phyloP scores from a whole-genome alignment of 1,140 invertebrate species.

The Philopotamus ludificatus region DNA sequence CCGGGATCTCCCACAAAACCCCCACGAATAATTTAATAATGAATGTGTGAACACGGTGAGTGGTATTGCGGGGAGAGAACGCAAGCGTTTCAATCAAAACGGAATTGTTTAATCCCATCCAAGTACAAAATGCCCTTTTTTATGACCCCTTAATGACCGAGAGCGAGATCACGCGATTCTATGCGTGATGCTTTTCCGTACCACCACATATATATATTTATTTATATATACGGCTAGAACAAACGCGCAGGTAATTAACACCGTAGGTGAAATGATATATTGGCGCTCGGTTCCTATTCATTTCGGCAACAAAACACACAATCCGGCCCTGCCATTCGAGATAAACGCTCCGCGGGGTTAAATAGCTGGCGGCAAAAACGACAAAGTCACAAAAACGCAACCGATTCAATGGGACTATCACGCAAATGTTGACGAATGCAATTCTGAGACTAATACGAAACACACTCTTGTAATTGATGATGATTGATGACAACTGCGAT shows the following conservation, averaged over 20 bases:
- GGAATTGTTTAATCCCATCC: neutral
- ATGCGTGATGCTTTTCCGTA: neutral
- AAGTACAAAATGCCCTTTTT: neutral
- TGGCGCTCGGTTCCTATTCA: neutral
- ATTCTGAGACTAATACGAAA: too few species aligned
- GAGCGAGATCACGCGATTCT: neutral
- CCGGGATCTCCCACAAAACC: neutral
- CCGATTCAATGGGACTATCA: too few species aligned
- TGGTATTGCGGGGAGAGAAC: neutral
- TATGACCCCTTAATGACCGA: neutral
- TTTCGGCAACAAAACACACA: neutral
- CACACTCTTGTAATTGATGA: too few species aligned
- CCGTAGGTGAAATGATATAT: neutral
- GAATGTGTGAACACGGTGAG: neutral
- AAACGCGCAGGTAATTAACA: neutral
- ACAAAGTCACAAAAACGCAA: too few species aligned
- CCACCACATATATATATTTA: neutral
- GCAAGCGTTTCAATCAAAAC: neutral
- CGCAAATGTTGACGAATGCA: too few species aligned
- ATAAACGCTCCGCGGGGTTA: too few species aligned
- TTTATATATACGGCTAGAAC: too few species aligned
- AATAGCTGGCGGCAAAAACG: too few species aligned
- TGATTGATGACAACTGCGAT: too few species aligned
- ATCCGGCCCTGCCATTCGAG: too few species aligned
- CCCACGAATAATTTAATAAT: neutral